Conservation (phyloP, 1,140 invertebrate species). For the Ooceraea biroi region DNA sequence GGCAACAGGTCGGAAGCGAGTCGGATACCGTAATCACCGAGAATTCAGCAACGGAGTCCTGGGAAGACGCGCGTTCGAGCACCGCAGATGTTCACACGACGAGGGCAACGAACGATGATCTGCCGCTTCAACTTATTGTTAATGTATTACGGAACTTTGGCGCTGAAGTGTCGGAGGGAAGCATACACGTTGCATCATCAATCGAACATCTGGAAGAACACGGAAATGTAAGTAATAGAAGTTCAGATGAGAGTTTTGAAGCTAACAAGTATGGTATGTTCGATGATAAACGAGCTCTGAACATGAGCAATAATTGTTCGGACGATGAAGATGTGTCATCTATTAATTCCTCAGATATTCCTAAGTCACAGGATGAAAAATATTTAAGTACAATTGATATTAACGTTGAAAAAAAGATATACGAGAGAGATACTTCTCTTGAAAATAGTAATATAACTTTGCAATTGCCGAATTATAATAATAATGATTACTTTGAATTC, state of each 20-base stretch:
- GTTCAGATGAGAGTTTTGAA: not conserved
- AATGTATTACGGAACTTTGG: not conserved
- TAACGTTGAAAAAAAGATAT: not conserved
- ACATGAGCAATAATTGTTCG: not conserved
- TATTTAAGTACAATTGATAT: not conserved
- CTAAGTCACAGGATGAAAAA: not conserved
- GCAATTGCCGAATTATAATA: not conserved
- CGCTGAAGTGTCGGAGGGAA: slow-evolving; percentile 6
- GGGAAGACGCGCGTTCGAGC: not conserved
- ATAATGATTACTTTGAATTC: slow-evolving; percentile 4
- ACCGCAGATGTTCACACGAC: not conserved
- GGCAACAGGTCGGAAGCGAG: not conserved
- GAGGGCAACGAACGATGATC: not conserved
- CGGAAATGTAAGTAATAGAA: not conserved
- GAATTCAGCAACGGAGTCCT: not conserved
- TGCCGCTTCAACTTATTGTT: not conserved
- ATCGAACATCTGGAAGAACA: not conserved
- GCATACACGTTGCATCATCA: not conserved
- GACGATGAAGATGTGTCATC: slow-evolving; percentile 1
- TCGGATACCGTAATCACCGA: not conserved
- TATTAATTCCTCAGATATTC: not conserved
- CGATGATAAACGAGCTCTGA: not conserved
- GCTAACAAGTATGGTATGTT: not conserved
- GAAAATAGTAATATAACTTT: not conserved
- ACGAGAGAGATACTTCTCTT: not conserved